Base-by-base conservation (phyloP, 2,113 vertebrate genomes). In the Halcyon malimbica region DNA sequence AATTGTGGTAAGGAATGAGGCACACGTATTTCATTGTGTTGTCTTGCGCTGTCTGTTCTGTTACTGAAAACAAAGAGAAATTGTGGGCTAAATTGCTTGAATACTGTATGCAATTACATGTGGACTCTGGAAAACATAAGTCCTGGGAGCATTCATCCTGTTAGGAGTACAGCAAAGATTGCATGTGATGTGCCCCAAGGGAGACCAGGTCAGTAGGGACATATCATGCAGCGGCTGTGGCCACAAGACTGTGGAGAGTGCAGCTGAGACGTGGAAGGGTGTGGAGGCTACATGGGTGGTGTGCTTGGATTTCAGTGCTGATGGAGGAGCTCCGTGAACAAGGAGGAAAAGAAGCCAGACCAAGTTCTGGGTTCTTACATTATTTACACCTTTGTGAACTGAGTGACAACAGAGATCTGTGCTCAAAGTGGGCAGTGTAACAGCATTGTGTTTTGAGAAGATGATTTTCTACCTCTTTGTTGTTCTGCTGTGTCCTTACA, bases 101-200 rank as follows among this genome's bases (percentile, higher is more conserved):
- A 81, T n/a, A 15, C 33, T 76, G 19, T 26, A 16, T 8, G 8
- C 24, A 59, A 24, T 35, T 77, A 62, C 3, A 3, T 37, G 70
- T 6, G 14, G 39, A 44, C 12, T 77, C 17, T 64, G 80, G 31
- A 80, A 93, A 80, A n/a, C 0, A 0, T 4, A 44, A 13, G 21
- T 33, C 48, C 25, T 25, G 54, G 10, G 59, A n/a, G 13, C 20
- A 19, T 15, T 56, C 0, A 0, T 12, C 0, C 1, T 29, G 7
- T 51, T 16, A 51, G 71, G 28, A 18, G 14, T 3, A 13, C 29
- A 80, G 16, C 13, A 16, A 21, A 37, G 9, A 46, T 8, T 1
- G 11, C 17, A 26, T 4, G 0, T 2, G 24, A 8, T 31, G 41
- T 21, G 24, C 10, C 33, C 24, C 28, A 9, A 2, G 44, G 50